Percentiles rank a stretch among this genome's conserved stretches.
Evolutionary conservation across 64 coral and sea anemone genomes (phyloP).

Genomic region (Catalaphyllia jardinei): DNA sequence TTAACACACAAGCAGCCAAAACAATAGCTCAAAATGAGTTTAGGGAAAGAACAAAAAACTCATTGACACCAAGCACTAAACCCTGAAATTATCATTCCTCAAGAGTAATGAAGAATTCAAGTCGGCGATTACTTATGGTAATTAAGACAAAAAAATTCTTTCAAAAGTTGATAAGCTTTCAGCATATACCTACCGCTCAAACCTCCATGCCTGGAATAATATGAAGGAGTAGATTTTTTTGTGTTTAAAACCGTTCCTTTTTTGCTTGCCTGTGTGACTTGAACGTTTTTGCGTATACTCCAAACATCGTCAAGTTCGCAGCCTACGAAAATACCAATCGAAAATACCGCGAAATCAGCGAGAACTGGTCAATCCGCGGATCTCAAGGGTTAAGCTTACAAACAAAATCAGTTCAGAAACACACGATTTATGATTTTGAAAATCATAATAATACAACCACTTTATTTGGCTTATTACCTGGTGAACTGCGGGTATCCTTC

Average conservation of each 20-base stretch:
- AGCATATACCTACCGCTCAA: constrained; percentile 46
- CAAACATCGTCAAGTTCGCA: constrained; percentile 83
- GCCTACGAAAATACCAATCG: constrained; percentile 41
- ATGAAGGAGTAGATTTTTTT: constrained; percentile 45
- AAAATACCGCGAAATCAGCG: background rate
- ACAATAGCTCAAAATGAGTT: background rate
- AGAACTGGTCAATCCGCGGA: background rate
- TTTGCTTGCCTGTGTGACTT: constrained; percentile 70
- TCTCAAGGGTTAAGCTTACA: no score
- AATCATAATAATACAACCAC: background rate
- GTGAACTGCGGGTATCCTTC: constrained; percentile 54
- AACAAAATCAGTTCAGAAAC: background rate
- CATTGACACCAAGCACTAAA: background rate
- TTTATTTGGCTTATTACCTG: constrained; percentile 56
- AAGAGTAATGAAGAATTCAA: background rate
- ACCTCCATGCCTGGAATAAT: constrained; percentile 90
- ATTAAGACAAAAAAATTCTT: background rate
- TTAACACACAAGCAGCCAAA: no score
- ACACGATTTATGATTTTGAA: no score
- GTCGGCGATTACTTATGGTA: background rate
- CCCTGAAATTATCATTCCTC: background rate
- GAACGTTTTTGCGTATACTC: constrained; percentile 92
- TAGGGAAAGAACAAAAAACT: background rate
- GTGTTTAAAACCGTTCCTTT: constrained; percentile 77
- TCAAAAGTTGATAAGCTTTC: background rate